These are phyloP conservation scores for Nipponia nippon DNA, from an alignment of 2,113 vertebrate genomes.

Conservation along the genomic window DNA sequence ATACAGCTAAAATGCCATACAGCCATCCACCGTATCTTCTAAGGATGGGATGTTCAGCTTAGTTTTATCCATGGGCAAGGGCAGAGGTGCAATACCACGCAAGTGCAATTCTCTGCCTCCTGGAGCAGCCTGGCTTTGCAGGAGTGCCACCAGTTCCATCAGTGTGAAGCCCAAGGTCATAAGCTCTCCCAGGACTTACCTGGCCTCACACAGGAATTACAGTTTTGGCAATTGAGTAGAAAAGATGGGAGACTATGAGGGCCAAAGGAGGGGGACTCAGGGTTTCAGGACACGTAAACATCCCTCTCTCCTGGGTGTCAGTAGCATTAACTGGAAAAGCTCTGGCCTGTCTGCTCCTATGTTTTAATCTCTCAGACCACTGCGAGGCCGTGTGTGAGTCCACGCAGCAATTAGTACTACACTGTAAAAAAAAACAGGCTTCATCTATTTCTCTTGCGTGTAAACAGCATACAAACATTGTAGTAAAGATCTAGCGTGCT, in stretches of 20 bases:
- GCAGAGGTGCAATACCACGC: background rate
- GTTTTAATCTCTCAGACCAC: background rate
- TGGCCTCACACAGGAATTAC: background rate
- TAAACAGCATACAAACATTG: background rate
- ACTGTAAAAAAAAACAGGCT: background rate
- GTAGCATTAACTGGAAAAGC: background rate
- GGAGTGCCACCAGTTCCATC: background rate
- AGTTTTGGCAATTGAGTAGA: background rate
- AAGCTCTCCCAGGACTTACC: background rate
- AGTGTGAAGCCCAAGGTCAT: background rate
- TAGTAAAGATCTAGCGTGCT: background rate
- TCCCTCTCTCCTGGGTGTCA: background rate
- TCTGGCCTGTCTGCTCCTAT: background rate
- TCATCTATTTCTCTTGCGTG: background rate
- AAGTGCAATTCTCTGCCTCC: background rate
- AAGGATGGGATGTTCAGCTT: background rate
- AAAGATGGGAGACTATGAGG: background rate
- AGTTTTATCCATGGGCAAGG: background rate
- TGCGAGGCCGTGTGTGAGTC: background rate
- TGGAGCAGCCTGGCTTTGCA: background rate
- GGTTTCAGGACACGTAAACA: accelerated
- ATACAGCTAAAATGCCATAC: background rate
- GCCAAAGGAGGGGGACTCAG: background rate
- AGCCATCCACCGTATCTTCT: background rate
- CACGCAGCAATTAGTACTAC: background rate